Evolutionary conservation across 2,797 vertebrate genomes (phyloP).

Genomic region (Falco rusticolus): DNA sequence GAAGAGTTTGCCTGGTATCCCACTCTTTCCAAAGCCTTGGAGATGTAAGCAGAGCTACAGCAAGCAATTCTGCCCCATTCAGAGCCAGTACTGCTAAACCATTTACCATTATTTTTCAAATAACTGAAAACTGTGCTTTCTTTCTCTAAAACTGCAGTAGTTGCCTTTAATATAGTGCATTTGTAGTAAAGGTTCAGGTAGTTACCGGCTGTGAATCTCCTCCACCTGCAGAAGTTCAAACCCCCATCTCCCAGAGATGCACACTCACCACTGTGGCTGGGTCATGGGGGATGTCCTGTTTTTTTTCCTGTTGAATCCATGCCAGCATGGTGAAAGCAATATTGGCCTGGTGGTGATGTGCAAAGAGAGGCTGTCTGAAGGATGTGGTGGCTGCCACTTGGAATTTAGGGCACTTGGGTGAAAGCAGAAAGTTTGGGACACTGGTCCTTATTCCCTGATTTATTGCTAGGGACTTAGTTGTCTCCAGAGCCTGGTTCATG

Average conservation of each 20-base stretch:
- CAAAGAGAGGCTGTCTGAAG: background rate
- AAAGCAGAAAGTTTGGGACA: background rate
- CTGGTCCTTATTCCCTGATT: background rate
- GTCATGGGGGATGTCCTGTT: rapidly evolving
- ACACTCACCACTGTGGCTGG: rapidly evolving
- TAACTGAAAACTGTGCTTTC: background rate
- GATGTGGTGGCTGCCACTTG: background rate
- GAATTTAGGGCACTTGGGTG: background rate
- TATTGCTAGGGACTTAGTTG: background rate
- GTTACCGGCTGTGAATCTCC: background rate
- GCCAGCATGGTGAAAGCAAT: background rate
- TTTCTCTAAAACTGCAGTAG: background rate
- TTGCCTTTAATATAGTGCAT: background rate
- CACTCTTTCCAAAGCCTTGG: background rate
- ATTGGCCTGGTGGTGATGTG: background rate
- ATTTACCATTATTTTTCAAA: background rate
- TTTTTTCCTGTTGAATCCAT: background rate
- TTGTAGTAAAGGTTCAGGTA: background rate
- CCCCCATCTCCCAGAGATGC: background rate
- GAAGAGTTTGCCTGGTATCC: background rate
- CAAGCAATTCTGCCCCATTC: background rate
- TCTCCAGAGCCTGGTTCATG: background rate
- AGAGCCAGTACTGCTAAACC: background rate
- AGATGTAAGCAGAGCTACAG: background rate
- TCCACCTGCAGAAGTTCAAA: background rate